Evolutionary conservation across 2,113 vertebrate species (phyloP).

Genomic region (Apaloderma vittatum): DNA sequence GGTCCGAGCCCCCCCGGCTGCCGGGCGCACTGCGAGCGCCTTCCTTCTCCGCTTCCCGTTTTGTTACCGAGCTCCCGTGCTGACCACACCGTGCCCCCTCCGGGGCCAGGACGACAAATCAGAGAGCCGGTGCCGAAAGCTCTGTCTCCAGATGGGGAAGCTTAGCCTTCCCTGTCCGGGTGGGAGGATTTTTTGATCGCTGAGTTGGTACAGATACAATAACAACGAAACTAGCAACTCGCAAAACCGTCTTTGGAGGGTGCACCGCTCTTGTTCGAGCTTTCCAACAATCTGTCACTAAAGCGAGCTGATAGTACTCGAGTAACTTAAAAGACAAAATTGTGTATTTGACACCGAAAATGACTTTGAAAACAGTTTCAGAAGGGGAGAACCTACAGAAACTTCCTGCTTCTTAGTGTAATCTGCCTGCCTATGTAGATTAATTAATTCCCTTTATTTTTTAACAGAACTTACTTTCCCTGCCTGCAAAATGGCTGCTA

Average conservation of each 20-base stretch:
- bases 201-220: slow-evolving; percentile 9
- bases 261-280: background rate
- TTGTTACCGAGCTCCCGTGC: background rate
- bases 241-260: background rate
- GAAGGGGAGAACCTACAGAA: background rate
- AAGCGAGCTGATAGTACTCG: background rate
- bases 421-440: background rate
- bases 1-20: background rate
- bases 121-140: background rate
- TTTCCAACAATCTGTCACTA: background rate
- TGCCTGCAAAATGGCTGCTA: background rate
- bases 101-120: background rate
- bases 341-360: background rate
- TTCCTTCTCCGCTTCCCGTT: background rate
- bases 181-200: slow-evolving; percentile 65
- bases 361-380: background rate
- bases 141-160: slow-evolving; percentile 16
- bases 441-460: background rate
- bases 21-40: background rate
- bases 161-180: slow-evolving; percentile 1
- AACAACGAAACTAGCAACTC: background rate
- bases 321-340: background rate
- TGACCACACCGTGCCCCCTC: background rate
- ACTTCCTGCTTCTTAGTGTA: background rate
- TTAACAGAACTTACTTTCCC: background rate